A percentile compares a stretch with the other conserved stretches of the same genome.
These are phyloP conservation scores for Acanthis flammea DNA, from an alignment of 2,797 vertebrate species.

Conservation along the genomic window DNA sequence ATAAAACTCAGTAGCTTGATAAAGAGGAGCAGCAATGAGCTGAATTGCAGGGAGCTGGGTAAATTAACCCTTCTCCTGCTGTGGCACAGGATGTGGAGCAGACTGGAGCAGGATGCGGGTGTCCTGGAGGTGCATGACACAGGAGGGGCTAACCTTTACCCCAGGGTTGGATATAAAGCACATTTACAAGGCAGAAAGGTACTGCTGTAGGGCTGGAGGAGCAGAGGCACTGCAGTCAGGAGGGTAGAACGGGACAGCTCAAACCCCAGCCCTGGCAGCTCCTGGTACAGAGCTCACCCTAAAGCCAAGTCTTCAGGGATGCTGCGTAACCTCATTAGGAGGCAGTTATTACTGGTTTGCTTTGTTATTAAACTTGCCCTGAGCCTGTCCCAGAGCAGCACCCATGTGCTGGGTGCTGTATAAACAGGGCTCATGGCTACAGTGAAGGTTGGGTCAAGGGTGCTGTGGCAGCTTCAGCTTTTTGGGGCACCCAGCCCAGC, in stretches of 20 bases:
- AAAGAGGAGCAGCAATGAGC: neutral
- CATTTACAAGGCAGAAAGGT: neutral
- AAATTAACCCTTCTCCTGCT: neutral
- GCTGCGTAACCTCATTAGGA: neutral
- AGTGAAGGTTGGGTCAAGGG: slow-evolving; percentile 30
- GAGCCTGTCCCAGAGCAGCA: neutral
- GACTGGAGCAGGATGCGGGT: neutral
- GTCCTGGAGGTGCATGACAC: neutral
- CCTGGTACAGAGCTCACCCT: neutral
- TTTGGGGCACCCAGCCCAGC: neutral
- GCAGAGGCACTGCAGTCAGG: neutral
- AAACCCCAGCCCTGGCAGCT: accelerated
- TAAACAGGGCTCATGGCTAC: neutral
- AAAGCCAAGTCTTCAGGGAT: neutral
- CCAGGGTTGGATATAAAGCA: neutral
- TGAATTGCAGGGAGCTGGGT: neutral
- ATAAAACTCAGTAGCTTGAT: neutral
- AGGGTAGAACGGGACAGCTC: neutral
- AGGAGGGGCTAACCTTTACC: neutral
- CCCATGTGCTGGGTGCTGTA: neutral
- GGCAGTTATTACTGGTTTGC: slow-evolving; percentile 1
- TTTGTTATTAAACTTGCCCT: slow-evolving; percentile 6
- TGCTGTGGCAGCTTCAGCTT: neutral
- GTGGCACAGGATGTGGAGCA: neutral
- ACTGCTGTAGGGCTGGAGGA: neutral